Base-by-base conservation (phyloP, 2,888 invertebrate genomes). In the Xestia rhomboidea region DNA sequence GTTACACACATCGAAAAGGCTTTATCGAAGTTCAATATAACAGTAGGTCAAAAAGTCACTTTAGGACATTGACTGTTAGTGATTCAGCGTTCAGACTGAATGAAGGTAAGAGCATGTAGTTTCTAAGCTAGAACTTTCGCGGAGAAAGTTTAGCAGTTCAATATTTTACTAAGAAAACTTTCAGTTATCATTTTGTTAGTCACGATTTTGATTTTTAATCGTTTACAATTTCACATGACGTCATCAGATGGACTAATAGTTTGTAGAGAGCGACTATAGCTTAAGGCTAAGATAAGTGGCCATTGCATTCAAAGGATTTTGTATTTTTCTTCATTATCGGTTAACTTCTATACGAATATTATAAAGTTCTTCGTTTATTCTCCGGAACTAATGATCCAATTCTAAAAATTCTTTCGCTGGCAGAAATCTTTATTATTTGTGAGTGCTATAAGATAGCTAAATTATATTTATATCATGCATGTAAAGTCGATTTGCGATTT, bases 51-150 rank as follows among this genome's bases (percentile, higher is more conserved):
- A 24, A n/a, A 54, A 44, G n/a, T 64, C 8, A 75, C 60, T 76
- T 73, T 44, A 77, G 83, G 76, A 70, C 69, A 77, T 75, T 49
- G 57, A 24, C 63, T 7, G 30, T 41, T 71, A 76, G 60, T 60
- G 64, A 77, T 72, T 68, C 60, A 76, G 68, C 38, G n/a, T 78
- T 75, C 30, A 71, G 49, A 44, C 38, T 60, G 44, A 68, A 70
- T 38, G 44, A 67, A 68, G n/a, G 8, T 57, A 10, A 38, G 34
- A 75, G 66, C 44, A 63, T 51, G 60, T 38, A 60, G 76, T 30
- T 24, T 24, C 30, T 34, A 54, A 77, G 67, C 68, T 75, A 57
- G 44, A 83, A 89, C 91, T 90, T 90, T 90, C 90, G 74, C 77
- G 76, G 83, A 87, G 89, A 89, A 89, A 90, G 89, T 83, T 74